Base-by-base conservation (phyloP, 2,888 invertebrate genomes). In the Bedellia somnulentella region DNA sequence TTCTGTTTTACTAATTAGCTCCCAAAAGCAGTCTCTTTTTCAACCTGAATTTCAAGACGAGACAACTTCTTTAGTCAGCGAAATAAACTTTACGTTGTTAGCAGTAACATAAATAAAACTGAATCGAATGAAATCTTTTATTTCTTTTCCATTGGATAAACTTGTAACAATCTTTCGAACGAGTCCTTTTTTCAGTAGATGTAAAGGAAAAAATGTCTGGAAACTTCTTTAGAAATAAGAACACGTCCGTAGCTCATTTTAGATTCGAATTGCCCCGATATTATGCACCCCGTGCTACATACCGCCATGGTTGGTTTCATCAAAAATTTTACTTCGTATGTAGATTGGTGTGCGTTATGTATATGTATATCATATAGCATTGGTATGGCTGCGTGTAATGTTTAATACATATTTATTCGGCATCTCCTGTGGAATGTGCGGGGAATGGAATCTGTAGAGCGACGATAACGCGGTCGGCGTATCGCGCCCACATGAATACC, bases 391-490 rank as follows among this genome's bases (percentile, higher is more conserved):
- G 49, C 48, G 46, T 44, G 54, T 62, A 62, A 62, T 64, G 59
- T 59, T 62, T 62, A 63, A 64, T 67, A 66, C 58, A 63, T 64
- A 66, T 67, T 63, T 62, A 66, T 67, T 57, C 50, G 50, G 49
- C 43, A 54, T 52, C 52, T 52, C 46, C 40, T 46, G 46, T 45
- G 45, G 37, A 34, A 37, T 36, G 37, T 35, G 3, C 9, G 8
- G 21, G 8, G 8, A 10, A 28, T 42, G 49, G 42, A 44, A 53
- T 54, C 50, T 52, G n/a, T n/a, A n/a, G n/a, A 26, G 26, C 15
- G 15, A 14, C n/a, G n/a, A 26, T 26, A 26, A 9, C 26, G 26
- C 26, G 26, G 15, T n/a, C n/a, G n/a, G n/a, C n/a, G n/a, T n/a
- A n/a, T n/a, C n/a, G n/a, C n/a, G n/a, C n/a, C n/a, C n/a, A n/a